Evolutionary conservation across 1,140 invertebrate species (phyloP).

Genomic region (Zaprionus camerounensis): DNA sequence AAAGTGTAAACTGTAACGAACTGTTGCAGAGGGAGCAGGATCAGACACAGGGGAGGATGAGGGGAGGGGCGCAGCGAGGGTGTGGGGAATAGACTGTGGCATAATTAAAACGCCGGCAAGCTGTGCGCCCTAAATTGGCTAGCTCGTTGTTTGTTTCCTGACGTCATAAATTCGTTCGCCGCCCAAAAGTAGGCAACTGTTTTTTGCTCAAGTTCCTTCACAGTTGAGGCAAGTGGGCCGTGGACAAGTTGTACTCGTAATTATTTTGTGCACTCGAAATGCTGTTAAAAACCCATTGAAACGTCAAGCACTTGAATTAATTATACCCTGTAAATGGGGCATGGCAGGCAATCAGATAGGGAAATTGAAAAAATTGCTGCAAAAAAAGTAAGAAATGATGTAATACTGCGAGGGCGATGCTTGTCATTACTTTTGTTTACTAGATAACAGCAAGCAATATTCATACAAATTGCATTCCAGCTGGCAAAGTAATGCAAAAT

Average conservation of each 20-base stretch:
- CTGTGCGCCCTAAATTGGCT: slow-evolving; percentile 54
- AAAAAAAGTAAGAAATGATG: background rate
- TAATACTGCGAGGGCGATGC: background rate
- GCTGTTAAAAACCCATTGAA: slow-evolving; percentile 40
- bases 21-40: slow-evolving; percentile 1
- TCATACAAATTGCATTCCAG: background rate
- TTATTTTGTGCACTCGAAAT: slow-evolving; percentile 62
- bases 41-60: background rate
- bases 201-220: slow-evolving; percentile 18
- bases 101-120: slow-evolving; percentile 71
- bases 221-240: slow-evolving; percentile 55
- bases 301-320: slow-evolving; percentile 34
- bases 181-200: slow-evolving; percentile 51
- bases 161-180: slow-evolving; percentile 44
- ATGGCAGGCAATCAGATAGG: background rate
- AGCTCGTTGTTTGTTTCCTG: slow-evolving; percentile 9
- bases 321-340: background rate
- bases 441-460: no score
- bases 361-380: background rate
- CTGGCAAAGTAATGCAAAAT: background rate
- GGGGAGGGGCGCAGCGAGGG: background rate
- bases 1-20: slow-evolving; percentile 19
- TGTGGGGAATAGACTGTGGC: slow-evolving; percentile 36
- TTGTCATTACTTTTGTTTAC: no score
- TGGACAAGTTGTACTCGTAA: slow-evolving; percentile 47